Evolutionary conservation across 2,888 invertebrate genomes (phyloP), one percentile per base, ranked within the genome.

Genomic region (Pemphredon lugubris): DNA sequence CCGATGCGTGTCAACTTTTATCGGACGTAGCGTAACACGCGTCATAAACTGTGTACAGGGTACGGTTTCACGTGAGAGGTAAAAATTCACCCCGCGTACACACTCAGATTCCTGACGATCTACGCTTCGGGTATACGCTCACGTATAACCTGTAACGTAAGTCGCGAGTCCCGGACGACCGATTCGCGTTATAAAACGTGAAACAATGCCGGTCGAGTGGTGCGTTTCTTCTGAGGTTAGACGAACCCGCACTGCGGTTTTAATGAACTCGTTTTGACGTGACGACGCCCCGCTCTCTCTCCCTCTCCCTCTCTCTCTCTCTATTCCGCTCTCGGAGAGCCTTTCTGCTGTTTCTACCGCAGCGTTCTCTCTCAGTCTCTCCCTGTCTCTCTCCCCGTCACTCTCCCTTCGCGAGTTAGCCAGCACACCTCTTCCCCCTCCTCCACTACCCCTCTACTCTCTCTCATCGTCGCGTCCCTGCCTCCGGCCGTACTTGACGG

Each of bases 241-340:
- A 48, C 67, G 58, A 61, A 60, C 64, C 75, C 75, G 77, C 67
- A 57, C 58, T 72, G 76, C 72, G 82, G 73, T 85, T 85, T 85
- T 88, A 87, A 87, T 87, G 86, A 87, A 87, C 86, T 86, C 84
- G 84, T 86, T 87, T 86, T 84, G 83, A 86, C 81, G 81, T 83
- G 82, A 83, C 78, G 82, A 78, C 72, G 73, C 67, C 48, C 20
- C 21, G 16, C 37, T n/a, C 47, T 7, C 11, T 7, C 42, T 34
- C 47, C 45, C 44, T 18, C 30, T 20, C 40, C 21, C 39, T 16
- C 51, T 39, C 21, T 37, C 54, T 26, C 54, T 21, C 13, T 42
- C 26, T 20, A 13, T 42, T 16, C 26, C 32, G 16, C 40, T 9
- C 11, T 32, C 13, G 32, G n/a, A n/a, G n/a, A n/a, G n/a, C n/a